Conservation (phyloP, 2,797 vertebrate genomes). For the Eulemur mongoz region DNA sequence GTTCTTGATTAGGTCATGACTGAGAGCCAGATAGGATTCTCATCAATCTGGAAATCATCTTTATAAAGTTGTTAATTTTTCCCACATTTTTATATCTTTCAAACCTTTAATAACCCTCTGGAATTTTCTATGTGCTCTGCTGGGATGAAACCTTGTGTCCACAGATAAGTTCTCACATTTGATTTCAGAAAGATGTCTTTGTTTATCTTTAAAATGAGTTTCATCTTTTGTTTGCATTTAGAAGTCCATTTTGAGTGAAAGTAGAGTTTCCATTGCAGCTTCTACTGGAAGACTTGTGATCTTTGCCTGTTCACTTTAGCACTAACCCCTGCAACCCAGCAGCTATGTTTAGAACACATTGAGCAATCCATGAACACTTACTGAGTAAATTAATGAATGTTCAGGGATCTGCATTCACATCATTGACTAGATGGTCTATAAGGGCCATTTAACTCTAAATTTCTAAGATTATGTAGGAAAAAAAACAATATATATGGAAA, state of each 20-base stretch:
- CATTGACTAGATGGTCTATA: background rate
- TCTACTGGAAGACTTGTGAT: background rate
- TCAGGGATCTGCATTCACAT: background rate
- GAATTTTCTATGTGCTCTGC: background rate
- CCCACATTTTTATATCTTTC: background rate
- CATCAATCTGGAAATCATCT: background rate
- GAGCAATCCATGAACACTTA: background rate
- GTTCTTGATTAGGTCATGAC: background rate
- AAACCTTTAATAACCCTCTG: background rate
- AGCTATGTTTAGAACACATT: background rate
- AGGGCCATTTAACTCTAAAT: background rate
- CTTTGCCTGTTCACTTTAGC: background rate
- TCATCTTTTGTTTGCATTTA: background rate
- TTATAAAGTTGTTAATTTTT: background rate
- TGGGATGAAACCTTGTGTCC: background rate
- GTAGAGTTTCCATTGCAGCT: background rate
- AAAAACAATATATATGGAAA: background rate
- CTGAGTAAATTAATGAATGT: background rate
- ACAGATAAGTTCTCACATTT: constrained; percentile 19
- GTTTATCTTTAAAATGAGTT: background rate
- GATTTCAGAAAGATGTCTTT: background rate
- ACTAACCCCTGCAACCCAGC: too few species aligned
- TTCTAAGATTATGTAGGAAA: background rate
- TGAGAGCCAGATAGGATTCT: background rate
- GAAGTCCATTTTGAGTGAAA: background rate